Evolutionary conservation across 2,113 vertebrate species (phyloP).

Genomic region (Mesocricetus auratus): DNA sequence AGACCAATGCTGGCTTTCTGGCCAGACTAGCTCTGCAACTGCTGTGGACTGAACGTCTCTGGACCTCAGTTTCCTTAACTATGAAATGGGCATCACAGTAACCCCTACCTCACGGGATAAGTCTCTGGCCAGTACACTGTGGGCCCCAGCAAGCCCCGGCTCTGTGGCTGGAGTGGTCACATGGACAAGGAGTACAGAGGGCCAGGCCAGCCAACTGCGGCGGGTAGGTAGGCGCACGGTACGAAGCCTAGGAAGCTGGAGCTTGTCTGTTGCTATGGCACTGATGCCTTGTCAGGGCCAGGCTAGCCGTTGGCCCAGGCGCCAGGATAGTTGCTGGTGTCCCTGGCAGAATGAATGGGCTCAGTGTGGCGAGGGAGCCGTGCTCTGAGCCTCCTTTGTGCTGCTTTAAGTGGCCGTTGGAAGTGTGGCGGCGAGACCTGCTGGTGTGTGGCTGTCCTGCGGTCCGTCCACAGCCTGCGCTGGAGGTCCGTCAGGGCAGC

Average conservation of each 20-base stretch:
- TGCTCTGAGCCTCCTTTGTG: constrained; percentile 78
- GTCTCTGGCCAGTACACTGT: neutral
- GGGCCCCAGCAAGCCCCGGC: neutral
- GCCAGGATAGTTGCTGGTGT: constrained; percentile 28
- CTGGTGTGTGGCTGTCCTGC: constrained; percentile 49
- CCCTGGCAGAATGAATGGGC: constrained; percentile 72
- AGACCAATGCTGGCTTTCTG: neutral
- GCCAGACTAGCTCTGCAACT: neutral
- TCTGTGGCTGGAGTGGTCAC: neutral
- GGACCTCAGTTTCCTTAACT: neutral
- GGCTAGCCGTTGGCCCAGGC: neutral
- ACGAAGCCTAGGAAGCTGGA: no score
- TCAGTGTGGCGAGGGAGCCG: constrained; percentile 55
- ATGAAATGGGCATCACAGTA: neutral
- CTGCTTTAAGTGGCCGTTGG: constrained; percentile 75
- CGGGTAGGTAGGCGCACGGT: rapidly evolving
- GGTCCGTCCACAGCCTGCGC: neutral
- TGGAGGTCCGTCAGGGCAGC: neutral
- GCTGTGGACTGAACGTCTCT: neutral
- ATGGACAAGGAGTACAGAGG: neutral
- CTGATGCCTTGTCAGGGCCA: neutral
- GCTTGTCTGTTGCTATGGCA: neutral
- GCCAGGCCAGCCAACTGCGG: neutral
- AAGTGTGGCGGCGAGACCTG: constrained; percentile 45
- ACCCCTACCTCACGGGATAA: neutral